These are phyloP conservation scores for Rhagium mordax DNA, from an alignment of 2,888 invertebrate genomes.

Conservation along the genomic window DNA sequence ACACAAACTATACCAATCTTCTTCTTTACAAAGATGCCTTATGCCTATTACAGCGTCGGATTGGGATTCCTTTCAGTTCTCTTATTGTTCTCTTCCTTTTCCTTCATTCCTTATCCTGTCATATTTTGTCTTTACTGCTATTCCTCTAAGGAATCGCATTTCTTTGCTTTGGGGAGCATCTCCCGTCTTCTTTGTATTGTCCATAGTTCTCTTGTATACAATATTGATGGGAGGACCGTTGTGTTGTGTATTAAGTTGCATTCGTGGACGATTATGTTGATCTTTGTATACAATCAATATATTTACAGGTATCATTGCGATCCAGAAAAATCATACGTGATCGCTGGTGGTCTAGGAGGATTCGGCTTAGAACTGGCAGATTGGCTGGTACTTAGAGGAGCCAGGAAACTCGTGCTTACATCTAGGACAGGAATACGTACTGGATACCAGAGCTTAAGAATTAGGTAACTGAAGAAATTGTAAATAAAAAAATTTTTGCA, in stretches of 20 bases:
- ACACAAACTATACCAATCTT: slow-evolving; percentile 68
- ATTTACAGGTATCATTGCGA: slow-evolving; percentile 87
- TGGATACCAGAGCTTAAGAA: slow-evolving; percentile 79
- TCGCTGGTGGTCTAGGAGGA: slow-evolving; percentile 89
- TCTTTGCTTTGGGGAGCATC: no score
- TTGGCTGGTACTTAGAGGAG: slow-evolving; percentile 88
- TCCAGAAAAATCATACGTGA: slow-evolving; percentile 72
- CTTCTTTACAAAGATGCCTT: slow-evolving; percentile 73
- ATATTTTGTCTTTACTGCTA: no score
- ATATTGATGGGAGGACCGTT: no score
- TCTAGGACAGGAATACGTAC: slow-evolving; percentile 86
- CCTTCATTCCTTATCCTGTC: no score
- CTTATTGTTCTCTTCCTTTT: no score
- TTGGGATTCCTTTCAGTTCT: no score
- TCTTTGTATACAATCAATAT: slow-evolving; percentile 61
- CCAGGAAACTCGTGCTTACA: slow-evolving; percentile 82
- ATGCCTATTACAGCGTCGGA: no score
- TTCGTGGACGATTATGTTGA: not conserved
- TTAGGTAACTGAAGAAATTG: no score
- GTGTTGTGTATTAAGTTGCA: not conserved
- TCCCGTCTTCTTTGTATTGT: no score
- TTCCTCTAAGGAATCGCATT: no score
- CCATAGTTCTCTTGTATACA: no score
- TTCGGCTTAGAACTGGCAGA: slow-evolving; percentile 91
- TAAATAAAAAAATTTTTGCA: no score